These are phyloP conservation scores for Gorsachius goisagi DNA, from an alignment of 2,113 vertebrate species.

Conservation along the genomic window DNA sequence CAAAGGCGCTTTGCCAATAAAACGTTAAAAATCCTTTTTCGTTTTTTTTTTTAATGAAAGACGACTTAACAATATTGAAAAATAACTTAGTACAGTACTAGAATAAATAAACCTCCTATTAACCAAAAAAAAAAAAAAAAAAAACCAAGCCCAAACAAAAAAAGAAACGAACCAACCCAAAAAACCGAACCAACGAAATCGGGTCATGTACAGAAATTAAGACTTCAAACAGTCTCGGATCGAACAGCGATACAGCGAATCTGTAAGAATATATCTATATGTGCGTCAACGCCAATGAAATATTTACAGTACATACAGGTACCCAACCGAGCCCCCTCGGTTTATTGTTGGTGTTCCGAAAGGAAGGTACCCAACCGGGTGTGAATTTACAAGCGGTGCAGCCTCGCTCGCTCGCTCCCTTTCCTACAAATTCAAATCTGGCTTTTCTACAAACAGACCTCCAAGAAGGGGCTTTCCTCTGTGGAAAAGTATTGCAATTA, in stretches of 20 bases:
- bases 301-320: slow-evolving; percentile 94
- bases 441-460: slow-evolving; percentile 88
- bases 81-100: slow-evolving; percentile 92
- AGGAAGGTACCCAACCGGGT: slow-evolving; percentile 84
- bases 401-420: slow-evolving; percentile 51
- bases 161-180: too few species aligned
- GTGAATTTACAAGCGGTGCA: slow-evolving; percentile 90
- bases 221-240: slow-evolving; percentile 82
- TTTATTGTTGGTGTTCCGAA: slow-evolving; percentile 72
- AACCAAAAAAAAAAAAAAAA: slow-evolving; percentile 75
- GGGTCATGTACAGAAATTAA: slow-evolving; percentile 85
- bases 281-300: slow-evolving; percentile 89
- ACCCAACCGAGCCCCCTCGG: slow-evolving; percentile 73
- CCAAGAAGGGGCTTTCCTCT: slow-evolving; percentile 71
- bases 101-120: slow-evolving; percentile 89
- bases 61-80: slow-evolving; percentile 91
- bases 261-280: slow-evolving; percentile 96
- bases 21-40: slow-evolving; percentile 87
- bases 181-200: slow-evolving; percentile 71
- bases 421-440: slow-evolving; percentile 52
- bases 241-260: slow-evolving; percentile 93
- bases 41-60: slow-evolving; percentile 87
- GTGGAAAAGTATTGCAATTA: slow-evolving; percentile 70
- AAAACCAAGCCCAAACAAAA: background rate
- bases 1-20: slow-evolving; percentile 72